A percentile compares a stretch with the other conserved stretches of the same genome.
These are phyloP conservation scores for Ptilodon capucinus DNA, from an alignment of 2,888 invertebrate genomes.

Conservation along the genomic window DNA sequence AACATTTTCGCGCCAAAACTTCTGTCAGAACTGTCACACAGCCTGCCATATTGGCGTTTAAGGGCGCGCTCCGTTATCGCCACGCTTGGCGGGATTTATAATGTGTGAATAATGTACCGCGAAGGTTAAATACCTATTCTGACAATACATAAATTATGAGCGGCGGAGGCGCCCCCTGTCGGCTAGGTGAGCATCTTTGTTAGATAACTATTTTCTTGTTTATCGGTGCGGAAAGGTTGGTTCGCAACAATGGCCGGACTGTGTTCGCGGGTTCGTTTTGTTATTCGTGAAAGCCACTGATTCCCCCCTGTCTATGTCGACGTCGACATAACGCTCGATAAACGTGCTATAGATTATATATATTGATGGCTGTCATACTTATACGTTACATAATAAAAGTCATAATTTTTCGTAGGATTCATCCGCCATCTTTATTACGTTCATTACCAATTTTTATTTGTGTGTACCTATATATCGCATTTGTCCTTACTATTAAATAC, in stretches of 20 bases:
- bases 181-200: constrained; percentile 40
- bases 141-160: constrained; percentile 79
- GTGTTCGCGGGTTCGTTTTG: constrained; percentile 31
- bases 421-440: too few species aligned
- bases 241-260: constrained; percentile 40
- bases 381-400: too few species aligned
- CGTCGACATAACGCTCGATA: neutral
- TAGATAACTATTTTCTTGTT: constrained; percentile 74
- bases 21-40: constrained; percentile 61
- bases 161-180: constrained; percentile 38
- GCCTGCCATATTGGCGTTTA: constrained; percentile 66
- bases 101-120: constrained; percentile 76
- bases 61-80: constrained; percentile 66
- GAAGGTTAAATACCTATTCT: constrained; percentile 70
- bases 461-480: too few species aligned
- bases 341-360: neutral
- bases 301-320: neutral
- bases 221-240: constrained; percentile 68
- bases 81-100: constrained; percentile 75
- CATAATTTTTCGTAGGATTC: too few species aligned
- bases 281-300: constrained; percentile 16
- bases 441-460: too few species aligned
- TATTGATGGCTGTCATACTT: too few species aligned
- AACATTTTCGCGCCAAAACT: constrained; percentile 58
- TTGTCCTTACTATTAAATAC: too few species aligned